phyloP scores from a whole-genome alignment of 2,888 invertebrate species.

The Tubulanus polymorphus region DNA sequence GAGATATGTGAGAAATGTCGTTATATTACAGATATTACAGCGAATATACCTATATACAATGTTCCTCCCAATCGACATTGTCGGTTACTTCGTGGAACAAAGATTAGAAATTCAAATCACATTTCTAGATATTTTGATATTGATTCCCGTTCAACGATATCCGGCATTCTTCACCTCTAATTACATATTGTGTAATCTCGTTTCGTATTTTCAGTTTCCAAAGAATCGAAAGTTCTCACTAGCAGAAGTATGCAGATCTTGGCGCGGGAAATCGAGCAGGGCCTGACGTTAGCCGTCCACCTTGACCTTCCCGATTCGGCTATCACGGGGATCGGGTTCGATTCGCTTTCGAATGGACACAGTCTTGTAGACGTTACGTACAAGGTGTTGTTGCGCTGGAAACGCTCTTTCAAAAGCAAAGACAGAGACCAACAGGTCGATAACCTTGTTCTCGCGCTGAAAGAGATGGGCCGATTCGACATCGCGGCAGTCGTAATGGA shows the following conservation, averaged over 20 bases:
- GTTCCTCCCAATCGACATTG: too few relatives aligned
- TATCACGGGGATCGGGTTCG: constrained; percentile 47
- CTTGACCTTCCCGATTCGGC: constrained; percentile 48
- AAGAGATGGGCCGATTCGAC: constrained; percentile 40
- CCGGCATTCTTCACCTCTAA: too few relatives aligned
- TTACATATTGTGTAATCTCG: too few relatives aligned
- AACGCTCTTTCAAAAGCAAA: constrained; percentile 31
- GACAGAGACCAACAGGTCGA: constrained; percentile 40
- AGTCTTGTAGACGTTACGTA: constrained; percentile 49
- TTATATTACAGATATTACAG: too few relatives aligned
- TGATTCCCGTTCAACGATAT: too few relatives aligned
- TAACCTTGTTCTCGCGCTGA: constrained; percentile 32
- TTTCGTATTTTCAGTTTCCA: constrained; percentile 37
- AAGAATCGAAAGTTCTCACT: constrained; percentile 44
- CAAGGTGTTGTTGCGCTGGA: constrained; percentile 50
- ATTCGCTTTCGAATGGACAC: constrained; percentile 48
- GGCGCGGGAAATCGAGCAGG: constrained; percentile 43
- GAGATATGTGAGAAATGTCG: too few relatives aligned
- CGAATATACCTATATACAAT: too few relatives aligned
- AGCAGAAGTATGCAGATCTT: constrained; percentile 45
- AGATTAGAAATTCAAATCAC: too few relatives aligned
- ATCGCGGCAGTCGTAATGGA: constrained; percentile 36
- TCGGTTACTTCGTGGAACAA: too few relatives aligned
- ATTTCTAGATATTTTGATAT: too few relatives aligned
- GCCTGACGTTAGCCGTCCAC: constrained; percentile 48